Base-by-base conservation (phyloP, 2,888 invertebrate genomes). In the Clistopyga incitator region DNA sequence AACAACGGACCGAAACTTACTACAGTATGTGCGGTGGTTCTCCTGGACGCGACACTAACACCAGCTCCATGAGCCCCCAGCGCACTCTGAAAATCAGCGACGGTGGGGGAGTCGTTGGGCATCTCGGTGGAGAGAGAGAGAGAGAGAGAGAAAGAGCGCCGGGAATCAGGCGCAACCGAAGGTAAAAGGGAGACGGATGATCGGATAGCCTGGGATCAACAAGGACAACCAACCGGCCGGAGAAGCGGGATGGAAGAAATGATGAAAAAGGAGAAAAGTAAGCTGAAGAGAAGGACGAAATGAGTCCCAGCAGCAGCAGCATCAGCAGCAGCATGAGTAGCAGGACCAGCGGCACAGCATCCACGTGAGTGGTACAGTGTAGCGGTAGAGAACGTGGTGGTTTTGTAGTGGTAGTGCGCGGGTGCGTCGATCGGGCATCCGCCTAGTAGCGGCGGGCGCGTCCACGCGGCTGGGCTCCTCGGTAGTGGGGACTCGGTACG, bases 391-490 rank as follows among this genome's bases (percentile, higher is more conserved):
- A 54, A 18, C 38, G 54, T 25, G 18, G 47, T 50, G 54, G 15
- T 23, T 6, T 47, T 18, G 59, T 29, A 10, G 47, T 47, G 47
- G 74, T 50, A 34, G 61, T 75, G 74, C 83, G 80, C 80, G 81
- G 82, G 81, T 82, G 81, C 83, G 84, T 81, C 80, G 72, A 64
- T 81, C 78, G 78, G 76, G 84, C 79, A 88, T 84, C 87, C 88
- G 88, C 87, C 88, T 88, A 90, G 89, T 84, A 81, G 86, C 84
- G 85, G 82, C 85, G 81, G 88, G 86, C 88, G 85, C 90, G 91
- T 91, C 91, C 91, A 94, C 95, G 94, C 94, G 95, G 92, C 88
- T 92, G 84, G 94, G 93, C 90, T 91, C 91, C n/a, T n/a, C n/a
- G n/a, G 88, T 84, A 86, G 90, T 89, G 90, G 90, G 89, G 80